Evolutionary conservation across 2,113 vertebrate species (phyloP).

Genomic region (Tauraco erythrolophus): DNA sequence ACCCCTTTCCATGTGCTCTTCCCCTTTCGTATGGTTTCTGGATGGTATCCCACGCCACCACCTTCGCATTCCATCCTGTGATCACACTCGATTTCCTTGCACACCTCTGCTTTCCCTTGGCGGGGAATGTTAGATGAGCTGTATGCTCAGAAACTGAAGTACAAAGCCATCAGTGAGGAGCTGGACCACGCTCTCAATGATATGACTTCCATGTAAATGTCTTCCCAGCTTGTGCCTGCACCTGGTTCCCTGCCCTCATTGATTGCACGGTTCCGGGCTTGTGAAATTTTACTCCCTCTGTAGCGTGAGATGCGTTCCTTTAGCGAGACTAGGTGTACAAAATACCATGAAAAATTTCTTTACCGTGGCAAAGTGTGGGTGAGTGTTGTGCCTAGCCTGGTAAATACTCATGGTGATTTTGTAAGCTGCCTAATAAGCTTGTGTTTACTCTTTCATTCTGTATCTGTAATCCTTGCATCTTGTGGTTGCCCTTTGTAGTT

Average conservation of each 20-base stretch:
- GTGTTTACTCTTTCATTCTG: neutral
- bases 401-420: constrained; percentile 64
- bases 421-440: neutral
- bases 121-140: constrained; percentile 88
- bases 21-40: constrained; percentile 65
- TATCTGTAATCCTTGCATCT: neutral
- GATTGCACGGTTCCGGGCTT: neutral
- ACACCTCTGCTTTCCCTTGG: constrained; percentile 65
- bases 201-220: constrained; percentile 99
- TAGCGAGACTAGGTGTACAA: constrained; percentile 18
- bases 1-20: constrained; percentile 51
- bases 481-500: neutral
- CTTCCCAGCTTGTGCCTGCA: constrained; percentile 60
- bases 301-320: neutral
- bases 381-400: constrained; percentile 47
- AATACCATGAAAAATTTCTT: constrained; percentile 60
- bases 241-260: constrained; percentile 48
- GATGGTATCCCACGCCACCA: constrained; percentile 50
- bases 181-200: constrained; percentile 99
- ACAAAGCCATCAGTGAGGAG: constrained; percentile 99
- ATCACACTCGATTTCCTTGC: constrained; percentile 63
- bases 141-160: constrained; percentile 99
- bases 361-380: constrained; percentile 40
- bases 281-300: constrained; percentile 20
- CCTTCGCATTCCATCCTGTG: constrained; percentile 51